Base-by-base conservation (phyloP, 2,888 invertebrate genomes). In the Synergus gifuensis region DNA sequence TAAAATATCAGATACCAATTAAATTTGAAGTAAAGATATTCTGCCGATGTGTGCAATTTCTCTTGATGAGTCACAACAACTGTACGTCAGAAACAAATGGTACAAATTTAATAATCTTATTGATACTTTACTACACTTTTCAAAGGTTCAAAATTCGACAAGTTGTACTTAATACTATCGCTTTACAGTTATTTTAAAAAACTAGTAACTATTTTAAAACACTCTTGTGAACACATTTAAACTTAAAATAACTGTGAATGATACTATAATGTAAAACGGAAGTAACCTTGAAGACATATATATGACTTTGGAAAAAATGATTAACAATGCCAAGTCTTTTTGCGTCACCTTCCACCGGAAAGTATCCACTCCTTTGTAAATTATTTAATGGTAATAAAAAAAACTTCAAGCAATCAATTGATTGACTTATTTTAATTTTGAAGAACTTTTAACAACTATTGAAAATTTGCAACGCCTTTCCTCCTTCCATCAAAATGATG, bases 241-340 rank as follows among this genome's bases (percentile, higher is more conserved):
- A 22, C 44, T 63, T 16, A 22, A 44, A 67, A 28, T 22, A 28
- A 3, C 22, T 7, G 5, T 67, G 46, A 36, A 69, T 49, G 5
- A 54, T 54, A 46, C 16, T 66, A 40, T 18, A 40, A 16, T 49
- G 8, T 49, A 2, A 64, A 66, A 66, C 7, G 16, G n/a, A 9
- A 66, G 11, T 42, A 42, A 66, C 66, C 42, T 66, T 66, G 42
- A 66, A 3, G 36, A 64, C 8, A 64, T 64, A 14, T 64, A 14
- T 14, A 64, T 64, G n/a, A 64, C 62, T 12, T 16, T 36, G 16
- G 16, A 8, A 64, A 63, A 64, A 64, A 36, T 18, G 58, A 18
- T 54, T n/a, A 54, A n/a, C 54, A 54, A n/a, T 58, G 58, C 2
- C 46, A 49, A 49, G 9, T 58, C 18, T 58, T 58, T 8, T 16